phyloP scores from a whole-genome alignment of 2,797 vertebrate species.

The Brachymystax lenok region DNA sequence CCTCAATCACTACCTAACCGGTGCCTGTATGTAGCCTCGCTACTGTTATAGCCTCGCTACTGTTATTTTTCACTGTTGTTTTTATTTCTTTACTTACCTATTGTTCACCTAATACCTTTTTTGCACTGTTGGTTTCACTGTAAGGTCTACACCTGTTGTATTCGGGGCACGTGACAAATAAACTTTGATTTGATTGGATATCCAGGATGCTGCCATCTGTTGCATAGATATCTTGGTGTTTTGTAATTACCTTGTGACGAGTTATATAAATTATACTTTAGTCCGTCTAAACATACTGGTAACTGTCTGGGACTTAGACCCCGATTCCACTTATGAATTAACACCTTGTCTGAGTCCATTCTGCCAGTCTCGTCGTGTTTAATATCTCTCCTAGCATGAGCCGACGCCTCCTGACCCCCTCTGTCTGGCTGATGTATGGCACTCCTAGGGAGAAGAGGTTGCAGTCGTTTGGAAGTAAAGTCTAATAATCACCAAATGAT shows the following conservation, averaged over 20 bases:
- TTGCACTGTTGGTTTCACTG: no score
- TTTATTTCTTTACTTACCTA: no score
- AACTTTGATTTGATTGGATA: background rate
- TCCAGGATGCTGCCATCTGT: conserved; percentile 43
- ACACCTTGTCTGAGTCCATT: conserved; percentile 72
- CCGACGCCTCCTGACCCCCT: conserved; percentile 53
- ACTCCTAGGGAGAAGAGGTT: conserved; percentile 62
- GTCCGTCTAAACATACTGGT: conserved; percentile 71
- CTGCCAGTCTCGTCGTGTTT: conserved; percentile 57
- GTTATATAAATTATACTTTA: conserved; percentile 74
- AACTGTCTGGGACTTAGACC: conserved; percentile 66
- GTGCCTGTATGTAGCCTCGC: no score
- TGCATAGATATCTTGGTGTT: conserved; percentile 62
- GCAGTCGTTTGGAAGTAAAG: conserved; percentile 57
- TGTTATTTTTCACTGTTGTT: no score
- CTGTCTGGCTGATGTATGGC: conserved; percentile 66
- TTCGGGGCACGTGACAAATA: no score
- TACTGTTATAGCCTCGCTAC: no score
- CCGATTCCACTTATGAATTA: conserved; percentile 77
- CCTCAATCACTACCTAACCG: no score
- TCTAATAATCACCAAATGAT: conserved; percentile 75
- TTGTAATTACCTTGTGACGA: conserved; percentile 75
- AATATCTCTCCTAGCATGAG: conserved; percentile 59
- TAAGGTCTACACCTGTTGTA: no score
- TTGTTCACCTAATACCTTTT: no score